phyloP scores from a whole-genome alignment of 2,797 vertebrate genomes.

The Brotogeris chrysoptera region DNA sequence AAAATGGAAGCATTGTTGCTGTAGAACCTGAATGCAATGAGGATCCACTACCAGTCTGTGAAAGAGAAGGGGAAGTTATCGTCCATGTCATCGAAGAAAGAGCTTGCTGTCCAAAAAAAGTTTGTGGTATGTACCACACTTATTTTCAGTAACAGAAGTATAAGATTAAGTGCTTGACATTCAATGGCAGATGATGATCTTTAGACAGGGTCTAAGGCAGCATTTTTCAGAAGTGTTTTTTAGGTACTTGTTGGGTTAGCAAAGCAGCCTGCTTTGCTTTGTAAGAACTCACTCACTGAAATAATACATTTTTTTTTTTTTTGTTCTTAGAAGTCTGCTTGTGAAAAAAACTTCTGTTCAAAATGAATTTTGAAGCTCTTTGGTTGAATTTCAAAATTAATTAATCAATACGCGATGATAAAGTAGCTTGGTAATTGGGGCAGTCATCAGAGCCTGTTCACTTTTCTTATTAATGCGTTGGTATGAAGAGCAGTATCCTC shows the following conservation, averaged over 20 bases:
- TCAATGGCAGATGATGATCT: not conserved
- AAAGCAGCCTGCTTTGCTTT: not conserved
- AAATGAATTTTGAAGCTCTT: not conserved
- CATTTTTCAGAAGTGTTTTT: not conserved
- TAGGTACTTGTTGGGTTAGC: not conserved
- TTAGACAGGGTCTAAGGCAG: not conserved
- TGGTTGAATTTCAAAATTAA: not conserved
- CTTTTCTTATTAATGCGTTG: not conserved
- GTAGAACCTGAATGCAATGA: conserved; percentile 87
- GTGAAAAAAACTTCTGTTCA: not conserved
- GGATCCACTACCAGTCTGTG: conserved; percentile 81
- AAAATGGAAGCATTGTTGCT: conserved; percentile 88
- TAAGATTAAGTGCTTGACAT: not conserved
- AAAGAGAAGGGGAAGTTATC: conserved; percentile 90
- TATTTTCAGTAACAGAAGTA: not conserved
- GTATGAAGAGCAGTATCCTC: not conserved
- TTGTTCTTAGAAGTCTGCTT: not conserved
- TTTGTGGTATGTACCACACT: conserved; percentile 84
- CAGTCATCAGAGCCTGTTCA: not conserved
- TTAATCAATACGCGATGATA: not conserved
- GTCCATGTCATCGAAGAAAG: conserved; percentile 84
- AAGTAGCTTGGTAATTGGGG: not conserved
- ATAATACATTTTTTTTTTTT: not conserved
- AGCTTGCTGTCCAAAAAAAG: conserved; percentile 90
- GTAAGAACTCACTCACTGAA: not conserved